Conservation (phyloP, 2,797 vertebrate genomes). For the Rhynchonycteris naso region DNA sequence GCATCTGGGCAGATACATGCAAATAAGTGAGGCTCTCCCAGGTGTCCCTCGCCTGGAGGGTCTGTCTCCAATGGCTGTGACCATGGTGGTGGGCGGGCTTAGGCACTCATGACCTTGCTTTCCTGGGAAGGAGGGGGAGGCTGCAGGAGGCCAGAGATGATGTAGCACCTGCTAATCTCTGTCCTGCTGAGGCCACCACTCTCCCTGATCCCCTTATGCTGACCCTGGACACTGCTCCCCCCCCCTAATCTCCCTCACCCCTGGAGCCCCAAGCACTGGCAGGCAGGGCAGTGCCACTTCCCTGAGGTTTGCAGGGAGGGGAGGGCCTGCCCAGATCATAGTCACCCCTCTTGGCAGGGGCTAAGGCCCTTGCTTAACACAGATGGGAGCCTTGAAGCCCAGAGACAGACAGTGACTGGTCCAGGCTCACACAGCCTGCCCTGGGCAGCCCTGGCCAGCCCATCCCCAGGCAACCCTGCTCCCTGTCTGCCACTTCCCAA, state of each 20-base stretch:
- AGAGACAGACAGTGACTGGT: background rate
- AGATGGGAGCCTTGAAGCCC: background rate
- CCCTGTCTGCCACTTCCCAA: background rate
- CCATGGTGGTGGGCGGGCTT: background rate
- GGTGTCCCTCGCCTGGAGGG: background rate
- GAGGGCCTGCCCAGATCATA: background rate
- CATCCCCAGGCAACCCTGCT: background rate
- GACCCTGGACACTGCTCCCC: slow-evolving; percentile 30
- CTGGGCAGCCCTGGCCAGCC: background rate
- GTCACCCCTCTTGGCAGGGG: background rate
- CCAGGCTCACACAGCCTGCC: background rate
- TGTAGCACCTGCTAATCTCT: slow-evolving; percentile 81
- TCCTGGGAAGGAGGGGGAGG: background rate
- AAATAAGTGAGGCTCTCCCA: background rate
- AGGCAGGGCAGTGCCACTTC: background rate
- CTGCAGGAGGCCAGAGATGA: background rate
- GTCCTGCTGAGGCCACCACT: slow-evolving; percentile 83
- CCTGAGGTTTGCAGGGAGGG: background rate
- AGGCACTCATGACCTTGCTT: background rate
- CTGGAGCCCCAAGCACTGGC: background rate
- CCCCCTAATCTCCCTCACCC: slow-evolving; percentile 69
- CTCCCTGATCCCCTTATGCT: slow-evolving; percentile 82
- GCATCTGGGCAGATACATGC: background rate
- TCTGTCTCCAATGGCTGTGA: background rate
- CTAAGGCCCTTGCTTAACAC: background rate